A percentile compares a stretch with the other conserved stretches of the same genome.
Conservation (phyloP, 2,797 vertebrate species). For the Helicolenus hilgendorfi region DNA sequence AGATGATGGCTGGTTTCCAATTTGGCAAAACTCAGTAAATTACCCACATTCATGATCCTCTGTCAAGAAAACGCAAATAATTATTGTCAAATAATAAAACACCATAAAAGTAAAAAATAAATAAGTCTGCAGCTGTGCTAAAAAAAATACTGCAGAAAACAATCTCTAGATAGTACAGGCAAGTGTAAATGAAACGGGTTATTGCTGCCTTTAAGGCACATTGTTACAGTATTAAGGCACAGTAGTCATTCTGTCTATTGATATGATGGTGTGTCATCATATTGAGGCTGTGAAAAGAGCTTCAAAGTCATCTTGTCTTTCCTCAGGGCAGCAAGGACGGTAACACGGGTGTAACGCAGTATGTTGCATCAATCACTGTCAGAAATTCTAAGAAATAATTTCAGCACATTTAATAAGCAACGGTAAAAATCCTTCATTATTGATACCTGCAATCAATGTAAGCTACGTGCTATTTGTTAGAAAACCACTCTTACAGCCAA, state of each 20-base stretch:
- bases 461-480: constrained; percentile 28
- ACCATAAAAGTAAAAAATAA: neutral
- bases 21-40: neutral
- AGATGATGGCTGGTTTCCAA: neutral
- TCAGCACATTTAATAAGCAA: constrained; percentile 54
- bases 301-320: constrained; percentile 66
- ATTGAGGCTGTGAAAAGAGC: constrained; percentile 51
- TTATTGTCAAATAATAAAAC: neutral
- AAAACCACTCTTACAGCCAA: constrained; percentile 25
- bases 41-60: neutral
- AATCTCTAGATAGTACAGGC: neutral
- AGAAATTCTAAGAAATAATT: constrained; percentile 47
- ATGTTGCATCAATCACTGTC: constrained; percentile 64
- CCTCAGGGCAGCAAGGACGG: constrained; percentile 27
- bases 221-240: too few relatives aligned
- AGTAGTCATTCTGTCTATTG: constrained; percentile 23
- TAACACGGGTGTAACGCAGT: constrained; percentile 32
- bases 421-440: constrained; percentile 40
- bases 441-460: constrained; percentile 56
- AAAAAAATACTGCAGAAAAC: neutral
- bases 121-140: neutral
- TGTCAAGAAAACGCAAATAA: neutral
- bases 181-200: constrained; percentile 35
- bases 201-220: constrained; percentile 29
- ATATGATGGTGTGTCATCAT: constrained; percentile 57